These are phyloP conservation scores for Pedicia rivosa DNA, from an alignment of 2,888 invertebrate species.

Conservation along the genomic window DNA sequence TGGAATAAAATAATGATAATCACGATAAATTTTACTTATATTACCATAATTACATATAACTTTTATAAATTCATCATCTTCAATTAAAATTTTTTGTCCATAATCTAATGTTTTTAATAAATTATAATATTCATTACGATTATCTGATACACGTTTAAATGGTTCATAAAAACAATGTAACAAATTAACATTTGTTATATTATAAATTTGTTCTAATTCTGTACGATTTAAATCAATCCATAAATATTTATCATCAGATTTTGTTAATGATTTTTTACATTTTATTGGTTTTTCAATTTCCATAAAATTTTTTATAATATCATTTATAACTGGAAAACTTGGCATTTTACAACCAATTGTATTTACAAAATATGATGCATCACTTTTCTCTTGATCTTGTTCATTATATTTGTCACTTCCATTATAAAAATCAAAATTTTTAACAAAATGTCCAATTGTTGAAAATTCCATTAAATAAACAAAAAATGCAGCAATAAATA, in stretches of 20 bases:
- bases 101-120: background rate
- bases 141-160: constrained; percentile 20
- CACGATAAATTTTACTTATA: constrained; percentile 39
- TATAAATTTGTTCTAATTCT: constrained; percentile 19
- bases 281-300: constrained; percentile 18
- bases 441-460: background rate
- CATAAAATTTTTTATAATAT: constrained; percentile 23
- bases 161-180: constrained; percentile 22
- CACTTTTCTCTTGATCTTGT: background rate
- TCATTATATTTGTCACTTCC: background rate
- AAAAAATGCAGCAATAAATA: constrained; percentile 1
- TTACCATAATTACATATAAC: constrained; percentile 40
- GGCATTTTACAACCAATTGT: constrained; percentile 30
- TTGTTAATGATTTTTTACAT: constrained; percentile 20
- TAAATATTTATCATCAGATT: constrained; percentile 18
- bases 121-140: constrained; percentile 16
- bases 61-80: constrained; percentile 48
- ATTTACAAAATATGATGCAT: constrained; percentile 23
- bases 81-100: constrained; percentile 23
- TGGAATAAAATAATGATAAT: constrained; percentile 50
- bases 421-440: constrained; percentile 1
- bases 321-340: constrained; percentile 23
- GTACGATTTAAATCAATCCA: constrained; percentile 19
- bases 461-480: constrained; percentile 3
- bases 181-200: constrained; percentile 17